Base-by-base conservation (phyloP, 1,140 invertebrate genomes). In the Grapholita molesta region DNA sequence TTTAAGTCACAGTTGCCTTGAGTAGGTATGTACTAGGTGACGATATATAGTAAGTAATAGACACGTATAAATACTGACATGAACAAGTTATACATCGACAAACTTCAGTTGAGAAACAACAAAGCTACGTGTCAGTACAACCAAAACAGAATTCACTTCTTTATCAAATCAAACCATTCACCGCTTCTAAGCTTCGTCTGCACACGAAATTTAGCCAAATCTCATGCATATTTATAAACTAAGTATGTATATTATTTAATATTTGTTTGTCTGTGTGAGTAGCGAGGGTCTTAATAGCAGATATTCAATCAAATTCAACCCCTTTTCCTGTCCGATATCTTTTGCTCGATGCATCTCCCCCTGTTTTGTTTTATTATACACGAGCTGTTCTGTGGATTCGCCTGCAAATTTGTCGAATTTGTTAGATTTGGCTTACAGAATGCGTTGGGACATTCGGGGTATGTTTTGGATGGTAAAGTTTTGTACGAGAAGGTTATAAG, bases 231-330 rank as follows among this genome's bases (percentile, higher is more conserved):
- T 92, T 91, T 87, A 88, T 88, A 88, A 87, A 84, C 76, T 83
- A 83, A 82, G 84, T 77, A 78, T 80, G 81, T 88, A 84, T 83
- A 88, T 87, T 86, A 86, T 88, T 85, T 86, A 83, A 85, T 84
- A 82, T 83, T 83, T 91, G 85, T 77, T 68, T 61, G 68, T 85
- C 77, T 87, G 84, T 83, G 84, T 67, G 81, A 72, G 67, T 38
- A 42, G 74, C 81, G 80, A 76, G 83, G 80, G 75, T 77, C 83
- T 84, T 89, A 89, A 90, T 90, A 89, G 85, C 88, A 89, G 87
- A 91, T 89, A 89, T 91, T 89, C 87, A 89, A 91, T 89, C 87
- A 89, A 89, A 89, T 88, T 86, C 85, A 88, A 89, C 86, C 89
- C 86, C 83, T 87, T 86, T 71, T 75, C 77, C 78, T 79, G 79